phyloP scores from a whole-genome alignment of 2,113 vertebrate genomes.

The Daphoenositta chrysoptera region DNA sequence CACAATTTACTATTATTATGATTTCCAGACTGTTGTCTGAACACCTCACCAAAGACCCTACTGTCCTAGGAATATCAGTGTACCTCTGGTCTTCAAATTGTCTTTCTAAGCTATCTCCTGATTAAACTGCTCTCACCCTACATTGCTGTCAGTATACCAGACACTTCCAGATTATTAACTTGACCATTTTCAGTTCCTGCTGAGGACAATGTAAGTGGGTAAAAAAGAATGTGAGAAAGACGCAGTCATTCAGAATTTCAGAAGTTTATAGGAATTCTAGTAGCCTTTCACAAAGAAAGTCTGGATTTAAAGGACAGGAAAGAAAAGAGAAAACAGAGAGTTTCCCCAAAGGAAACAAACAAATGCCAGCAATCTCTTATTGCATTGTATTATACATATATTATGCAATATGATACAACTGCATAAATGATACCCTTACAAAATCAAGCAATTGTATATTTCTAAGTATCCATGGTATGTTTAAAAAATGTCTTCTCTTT shows the following conservation, averaged over 20 bases:
- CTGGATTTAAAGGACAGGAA: neutral
- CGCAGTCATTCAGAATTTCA: neutral
- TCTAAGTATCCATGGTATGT: neutral
- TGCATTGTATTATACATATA: neutral
- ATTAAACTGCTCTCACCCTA: neutral
- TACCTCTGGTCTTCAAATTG: neutral
- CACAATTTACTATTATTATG: neutral
- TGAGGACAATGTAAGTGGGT: neutral
- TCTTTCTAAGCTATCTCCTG: neutral
- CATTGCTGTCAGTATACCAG: neutral
- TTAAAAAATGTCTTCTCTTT: neutral
- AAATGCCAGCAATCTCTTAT: neutral
- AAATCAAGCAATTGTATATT: neutral
- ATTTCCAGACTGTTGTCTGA: neutral
- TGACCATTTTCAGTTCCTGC: neutral
- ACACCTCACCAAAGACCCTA: neutral
- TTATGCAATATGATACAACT: neutral
- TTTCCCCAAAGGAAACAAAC: neutral
- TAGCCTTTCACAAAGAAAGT: neutral
- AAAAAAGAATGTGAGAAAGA: neutral
- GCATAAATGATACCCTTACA: neutral
- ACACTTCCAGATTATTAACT: neutral
- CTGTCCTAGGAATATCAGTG: neutral
- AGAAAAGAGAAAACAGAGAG: neutral
- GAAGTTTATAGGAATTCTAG: neutral